These are phyloP conservation scores for Gymnosoma rotundatum DNA, from an alignment of 2,888 invertebrate species.

Conservation along the genomic window DNA sequence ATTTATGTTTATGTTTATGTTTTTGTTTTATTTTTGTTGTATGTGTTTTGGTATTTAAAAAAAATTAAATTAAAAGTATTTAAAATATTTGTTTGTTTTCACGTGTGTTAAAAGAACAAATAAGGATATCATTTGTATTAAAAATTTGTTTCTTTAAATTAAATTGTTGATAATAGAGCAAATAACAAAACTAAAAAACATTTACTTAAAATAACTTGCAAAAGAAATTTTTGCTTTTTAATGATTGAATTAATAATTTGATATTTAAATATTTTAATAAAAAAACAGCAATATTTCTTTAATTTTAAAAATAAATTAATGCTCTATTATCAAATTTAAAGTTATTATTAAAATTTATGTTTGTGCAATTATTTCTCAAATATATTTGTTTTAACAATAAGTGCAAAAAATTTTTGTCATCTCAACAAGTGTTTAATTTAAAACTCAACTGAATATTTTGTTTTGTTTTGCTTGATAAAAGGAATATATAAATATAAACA, in stretches of 20 bases:
- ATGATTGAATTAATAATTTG: no score
- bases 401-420: conserved; percentile 49
- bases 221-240: no score
- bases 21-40: conserved; percentile 58
- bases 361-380: background rate
- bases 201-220: no score
- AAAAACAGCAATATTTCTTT: no score
- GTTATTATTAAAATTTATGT: no score
- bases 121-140: no score
- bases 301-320: background rate
- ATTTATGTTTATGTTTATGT: no score
- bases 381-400: conserved; percentile 47
- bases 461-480: background rate
- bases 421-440: conserved; percentile 39
- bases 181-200: no score
- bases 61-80: conserved; percentile 31
- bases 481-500: background rate
- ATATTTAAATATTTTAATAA: no score
- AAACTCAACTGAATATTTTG: conserved; percentile 20
- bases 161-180: no score
- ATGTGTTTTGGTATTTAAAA: conserved; percentile 46
- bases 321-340: conserved; percentile 34
- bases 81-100: conserved; percentile 68
- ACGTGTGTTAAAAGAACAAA: conserved; percentile 5
- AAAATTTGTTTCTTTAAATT: no score